phyloP scores from a whole-genome alignment of 2,888 invertebrate species.

The Meteorus cinctellus region DNA sequence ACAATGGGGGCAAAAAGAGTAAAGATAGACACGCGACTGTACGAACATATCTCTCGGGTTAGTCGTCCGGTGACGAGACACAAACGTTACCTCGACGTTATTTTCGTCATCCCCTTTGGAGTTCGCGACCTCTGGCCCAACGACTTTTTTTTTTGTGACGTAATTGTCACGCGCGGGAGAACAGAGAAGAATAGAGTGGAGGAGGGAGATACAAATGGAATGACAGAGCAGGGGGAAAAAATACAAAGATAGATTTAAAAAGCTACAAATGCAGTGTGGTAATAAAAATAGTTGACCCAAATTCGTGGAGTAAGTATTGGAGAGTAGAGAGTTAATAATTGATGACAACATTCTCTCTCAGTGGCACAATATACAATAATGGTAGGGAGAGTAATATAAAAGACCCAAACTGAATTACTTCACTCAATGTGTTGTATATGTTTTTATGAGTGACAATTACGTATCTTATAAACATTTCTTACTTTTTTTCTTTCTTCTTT shows the following conservation, averaged over 20 bases:
- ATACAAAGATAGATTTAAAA: constrained; percentile 13
- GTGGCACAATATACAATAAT: constrained; percentile 8
- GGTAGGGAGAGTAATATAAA: neutral
- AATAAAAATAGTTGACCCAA: constrained; percentile 25
- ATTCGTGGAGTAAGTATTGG: constrained; percentile 1
- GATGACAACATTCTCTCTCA: neutral
- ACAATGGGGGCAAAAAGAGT: constrained; percentile 1
- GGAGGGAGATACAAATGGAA: neutral
- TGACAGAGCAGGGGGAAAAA: neutral
- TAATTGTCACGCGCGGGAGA: constrained; percentile 23
- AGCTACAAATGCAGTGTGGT: constrained; percentile 17
- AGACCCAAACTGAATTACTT: neutral
- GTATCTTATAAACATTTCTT: neutral
- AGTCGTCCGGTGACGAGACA: constrained; percentile 21
- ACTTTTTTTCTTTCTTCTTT: neutral
- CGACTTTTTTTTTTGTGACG: constrained; percentile 15
- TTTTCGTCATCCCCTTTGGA: constrained; percentile 62
- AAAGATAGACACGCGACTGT: constrained; percentile 9
- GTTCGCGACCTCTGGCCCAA: constrained; percentile 61
- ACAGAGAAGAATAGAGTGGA: neutral
- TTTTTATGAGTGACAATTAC: neutral
- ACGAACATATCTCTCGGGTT: constrained; percentile 12
- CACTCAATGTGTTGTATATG: neutral
- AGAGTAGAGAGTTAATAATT: constrained; percentile 16
- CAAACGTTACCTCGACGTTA: constrained; percentile 50